Evolutionary conservation across 2,888 invertebrate genomes (phyloP).

Genomic region (Pomacea canaliculata): DNA sequence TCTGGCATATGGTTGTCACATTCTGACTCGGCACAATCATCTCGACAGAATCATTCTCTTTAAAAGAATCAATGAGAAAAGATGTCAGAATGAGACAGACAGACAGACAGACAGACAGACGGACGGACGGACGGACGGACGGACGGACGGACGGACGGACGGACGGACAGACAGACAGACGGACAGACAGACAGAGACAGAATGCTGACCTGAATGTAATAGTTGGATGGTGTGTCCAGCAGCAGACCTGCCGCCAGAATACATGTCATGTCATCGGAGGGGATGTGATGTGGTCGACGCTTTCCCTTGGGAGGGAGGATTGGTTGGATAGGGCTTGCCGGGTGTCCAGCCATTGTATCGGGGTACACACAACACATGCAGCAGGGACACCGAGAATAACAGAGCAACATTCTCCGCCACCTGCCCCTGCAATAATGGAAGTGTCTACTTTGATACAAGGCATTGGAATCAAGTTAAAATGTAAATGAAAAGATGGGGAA

Average conservation of each 20-base stretch:
- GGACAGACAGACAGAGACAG: slow-evolving; percentile 8
- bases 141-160: too few relatives aligned
- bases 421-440: slow-evolving; percentile 32
- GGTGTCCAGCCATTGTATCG: slow-evolving; percentile 58
- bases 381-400: slow-evolving; percentile 56
- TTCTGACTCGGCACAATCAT: too few relatives aligned
- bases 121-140: too few relatives aligned
- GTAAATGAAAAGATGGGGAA: too few relatives aligned
- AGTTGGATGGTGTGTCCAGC: slow-evolving; percentile 64
- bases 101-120: too few relatives aligned
- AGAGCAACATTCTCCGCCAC: slow-evolving; percentile 71
- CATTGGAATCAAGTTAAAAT: too few relatives aligned
- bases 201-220: slow-evolving; percentile 33
- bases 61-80: too few relatives aligned
- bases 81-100: too few relatives aligned
- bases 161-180: neutral
- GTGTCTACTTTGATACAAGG: too few relatives aligned
- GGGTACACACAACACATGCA: slow-evolving; percentile 72
- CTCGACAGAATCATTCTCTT: too few relatives aligned
- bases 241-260: slow-evolving; percentile 70
- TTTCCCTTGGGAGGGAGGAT: neutral
- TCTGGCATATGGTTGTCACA: too few relatives aligned
- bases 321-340: slow-evolving; percentile 30
- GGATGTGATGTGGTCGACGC: slow-evolving; percentile 27
- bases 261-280: slow-evolving; percentile 62